These are phyloP conservation scores for Seriola quinqueradiata DNA, from an alignment of 2,113 vertebrate genomes.

Conservation along the genomic window DNA sequence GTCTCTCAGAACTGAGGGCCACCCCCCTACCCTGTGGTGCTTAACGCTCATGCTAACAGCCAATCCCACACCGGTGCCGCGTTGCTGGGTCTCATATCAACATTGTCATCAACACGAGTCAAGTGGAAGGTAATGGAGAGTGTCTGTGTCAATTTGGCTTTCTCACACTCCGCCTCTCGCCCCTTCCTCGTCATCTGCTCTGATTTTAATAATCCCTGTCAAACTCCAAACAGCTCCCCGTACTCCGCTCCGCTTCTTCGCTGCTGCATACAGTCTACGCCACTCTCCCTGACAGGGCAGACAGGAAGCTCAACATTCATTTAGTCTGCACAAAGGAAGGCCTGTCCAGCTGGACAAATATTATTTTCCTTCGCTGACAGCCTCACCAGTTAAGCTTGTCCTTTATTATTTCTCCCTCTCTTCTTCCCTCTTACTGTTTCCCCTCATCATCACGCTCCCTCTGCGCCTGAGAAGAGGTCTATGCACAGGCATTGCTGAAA, in stretches of 20 bases:
- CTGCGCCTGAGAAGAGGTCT: constrained; percentile 81
- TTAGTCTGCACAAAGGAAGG: constrained; percentile 94
- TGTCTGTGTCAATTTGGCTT: constrained; percentile 98
- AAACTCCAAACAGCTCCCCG: constrained; percentile 95
- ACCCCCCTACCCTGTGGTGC: constrained; percentile 75
- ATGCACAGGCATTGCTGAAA: constrained; percentile 76
- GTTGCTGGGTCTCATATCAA: constrained; percentile 79
- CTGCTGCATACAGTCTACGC: constrained; percentile 69
- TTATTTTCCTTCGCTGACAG: constrained; percentile 97
- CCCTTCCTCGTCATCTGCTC: constrained; percentile 90
- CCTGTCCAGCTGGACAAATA: constrained; percentile 99
- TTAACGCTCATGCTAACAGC: constrained; percentile 88
- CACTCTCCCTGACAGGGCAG: constrained; percentile 91
- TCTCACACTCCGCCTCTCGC: constrained; percentile 90
- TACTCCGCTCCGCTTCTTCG: constrained; percentile 68
- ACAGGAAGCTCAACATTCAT: constrained; percentile 99
- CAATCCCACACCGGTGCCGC: constrained; percentile 80
- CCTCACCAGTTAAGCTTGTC: constrained; percentile 90
- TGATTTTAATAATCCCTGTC: constrained; percentile 99
- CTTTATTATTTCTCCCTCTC: constrained; percentile 88
- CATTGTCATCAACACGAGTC: constrained; percentile 92
- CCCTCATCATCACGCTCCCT: constrained; percentile 74
- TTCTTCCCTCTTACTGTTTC: constrained; percentile 71
- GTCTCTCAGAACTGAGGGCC: constrained; percentile 62
- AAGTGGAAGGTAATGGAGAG: constrained; percentile 96